Evolutionary conservation across 2,797 vertebrate species (phyloP).

Genomic region (Pangasius sanitwongsei): DNA sequence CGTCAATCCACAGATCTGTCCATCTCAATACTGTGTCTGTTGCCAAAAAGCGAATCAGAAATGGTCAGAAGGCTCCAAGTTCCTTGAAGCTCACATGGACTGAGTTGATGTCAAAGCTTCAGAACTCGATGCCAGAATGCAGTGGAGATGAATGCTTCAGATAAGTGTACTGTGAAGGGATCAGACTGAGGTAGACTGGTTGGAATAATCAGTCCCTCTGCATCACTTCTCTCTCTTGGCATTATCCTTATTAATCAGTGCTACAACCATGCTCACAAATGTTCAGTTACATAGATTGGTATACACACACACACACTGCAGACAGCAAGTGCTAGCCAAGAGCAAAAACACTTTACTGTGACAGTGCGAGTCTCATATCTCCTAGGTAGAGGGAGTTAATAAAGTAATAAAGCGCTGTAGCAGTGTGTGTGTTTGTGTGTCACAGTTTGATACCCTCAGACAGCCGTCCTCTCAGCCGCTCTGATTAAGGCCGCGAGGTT

Average conservation of each 20-base stretch:
- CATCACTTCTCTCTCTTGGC: not conserved
- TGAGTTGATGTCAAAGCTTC: not conserved
- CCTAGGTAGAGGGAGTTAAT: conserved; percentile 59
- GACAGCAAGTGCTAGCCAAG: conserved; percentile 20
- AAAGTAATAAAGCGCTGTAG: conserved; percentile 64
- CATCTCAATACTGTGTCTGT: not conserved
- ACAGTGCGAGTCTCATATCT: conserved; percentile 54
- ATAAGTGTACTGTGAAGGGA: not conserved
- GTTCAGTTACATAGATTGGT: conserved; percentile 25
- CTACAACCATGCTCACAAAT: conserved; percentile 10
- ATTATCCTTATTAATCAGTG: conserved; percentile 26
- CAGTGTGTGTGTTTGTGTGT: conserved; percentile 56
- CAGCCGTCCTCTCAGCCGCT: conserved; percentile 53
- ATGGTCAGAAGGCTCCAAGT: not conserved
- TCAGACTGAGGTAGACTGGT: not conserved
- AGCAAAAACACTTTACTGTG: conserved; percentile 36
- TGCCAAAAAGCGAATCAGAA: not conserved
- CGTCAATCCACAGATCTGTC: conserved; percentile 13
- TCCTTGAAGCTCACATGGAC: conserved; percentile 5
- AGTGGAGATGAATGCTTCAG: not conserved
- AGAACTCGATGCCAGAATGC: not conserved
- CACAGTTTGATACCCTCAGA: conserved; percentile 62
- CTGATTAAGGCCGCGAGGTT: conserved; percentile 65
- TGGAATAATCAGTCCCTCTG: not conserved
- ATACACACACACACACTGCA: not conserved